Evolutionary conservation across 2,113 vertebrate genomes (phyloP).

Genomic region (Vireo altiloquus): DNA sequence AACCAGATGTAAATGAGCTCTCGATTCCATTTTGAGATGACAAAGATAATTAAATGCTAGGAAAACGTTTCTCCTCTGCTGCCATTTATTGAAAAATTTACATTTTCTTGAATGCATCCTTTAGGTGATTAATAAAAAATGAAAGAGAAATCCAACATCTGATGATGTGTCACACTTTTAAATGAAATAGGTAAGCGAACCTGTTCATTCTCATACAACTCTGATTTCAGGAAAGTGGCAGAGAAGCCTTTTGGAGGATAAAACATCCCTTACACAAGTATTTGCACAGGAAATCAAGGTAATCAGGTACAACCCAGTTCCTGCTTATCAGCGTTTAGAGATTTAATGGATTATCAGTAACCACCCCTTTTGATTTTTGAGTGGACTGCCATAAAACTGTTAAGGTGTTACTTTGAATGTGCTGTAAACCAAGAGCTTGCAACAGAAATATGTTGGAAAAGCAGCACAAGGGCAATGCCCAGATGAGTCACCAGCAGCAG

Average conservation of each 20-base stretch:
- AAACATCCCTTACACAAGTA: neutral
- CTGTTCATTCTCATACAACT: neutral
- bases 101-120: neutral
- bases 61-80: neutral
- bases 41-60: neutral
- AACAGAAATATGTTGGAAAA: neutral
- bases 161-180: neutral
- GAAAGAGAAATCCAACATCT: neutral
- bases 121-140: neutral
- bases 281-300: too few species aligned
- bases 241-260: neutral
- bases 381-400: neutral
- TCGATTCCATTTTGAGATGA: neutral
- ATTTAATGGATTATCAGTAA: neutral
- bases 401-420: neutral
- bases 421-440: neutral
- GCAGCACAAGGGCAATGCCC: neutral
- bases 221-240: neutral
- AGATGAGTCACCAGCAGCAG: neutral
- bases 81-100: neutral
- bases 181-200: neutral
- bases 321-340: rapidly evolving
- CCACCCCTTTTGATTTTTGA: neutral
- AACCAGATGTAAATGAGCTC: neutral
- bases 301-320: neutral